Base-by-base conservation (phyloP, 2,888 invertebrate species). In the Dicycla oo region DNA sequence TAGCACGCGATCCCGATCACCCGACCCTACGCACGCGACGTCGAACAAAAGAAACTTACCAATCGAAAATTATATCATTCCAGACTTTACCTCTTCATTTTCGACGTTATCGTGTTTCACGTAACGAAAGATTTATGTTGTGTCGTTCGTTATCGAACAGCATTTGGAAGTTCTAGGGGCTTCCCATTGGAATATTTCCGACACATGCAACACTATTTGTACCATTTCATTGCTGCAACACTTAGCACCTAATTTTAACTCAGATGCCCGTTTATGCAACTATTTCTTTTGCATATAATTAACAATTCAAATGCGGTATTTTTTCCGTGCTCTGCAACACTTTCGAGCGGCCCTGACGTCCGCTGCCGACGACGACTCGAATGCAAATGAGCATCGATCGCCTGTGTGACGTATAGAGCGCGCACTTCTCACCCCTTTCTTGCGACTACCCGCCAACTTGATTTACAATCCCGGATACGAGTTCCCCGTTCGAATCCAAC, bases 361-460 rank as follows among this genome's bases (percentile, higher is more conserved):
- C 95, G 92, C 88, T 88, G 88, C 88, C 88, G 92, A 84, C 92
- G 94, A 89, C 94, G 92, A 90, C 91, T 89, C 89, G 83, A 91
- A 96, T 96, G 95, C 94, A 95, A 95, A 96, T 96, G 93, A 95
- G 94, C 90, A 95, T 95, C 94, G 95, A 95, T 93, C 94, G 92
- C 85, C 87, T 86, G 88, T 83, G 91, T 94, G 94, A 95, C 95
- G 94, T 94, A 94, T 91, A 91, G 92, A 91, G 92, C 92, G 93
- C 93, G 89, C 94, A 92, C 90, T 93, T 94, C 94, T 94, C 95
- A 93, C 95, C 95, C 95, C 95, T 94, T 95, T 95, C 94, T 94
- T 93, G 91, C 94, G 89, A 94, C 95, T 95, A 95, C 95, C 95
- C 94, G 92, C 91, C 91, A 90, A 93, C 94, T 93, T 94, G 94